Conservation (phyloP, 2,888 invertebrate genomes). For the Gari tellinella region DNA sequence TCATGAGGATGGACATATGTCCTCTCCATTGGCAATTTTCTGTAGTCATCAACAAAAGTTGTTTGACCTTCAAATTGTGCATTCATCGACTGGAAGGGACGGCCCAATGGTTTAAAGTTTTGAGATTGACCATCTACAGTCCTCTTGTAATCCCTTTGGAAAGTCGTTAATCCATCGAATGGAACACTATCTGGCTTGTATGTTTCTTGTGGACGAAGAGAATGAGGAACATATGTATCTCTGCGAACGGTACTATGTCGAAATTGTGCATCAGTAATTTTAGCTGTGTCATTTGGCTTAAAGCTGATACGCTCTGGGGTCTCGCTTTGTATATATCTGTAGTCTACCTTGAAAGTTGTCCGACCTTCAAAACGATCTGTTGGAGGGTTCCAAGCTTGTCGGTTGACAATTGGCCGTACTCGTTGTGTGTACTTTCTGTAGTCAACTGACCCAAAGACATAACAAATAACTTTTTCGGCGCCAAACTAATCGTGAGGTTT, state of each 20-base stretch:
- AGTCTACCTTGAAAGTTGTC: conserved; percentile 82
- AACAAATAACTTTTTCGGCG: neutral
- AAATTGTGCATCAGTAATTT: conserved; percentile 81
- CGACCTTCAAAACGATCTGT: conserved; percentile 80
- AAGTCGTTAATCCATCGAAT: conserved; percentile 81
- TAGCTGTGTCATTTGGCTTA: conserved; percentile 78
- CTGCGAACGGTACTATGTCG: conserved; percentile 82
- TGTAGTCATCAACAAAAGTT: conserved; percentile 81
- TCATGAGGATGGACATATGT: conserved; percentile 77
- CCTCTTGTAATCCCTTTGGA: conserved; percentile 78
- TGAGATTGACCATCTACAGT: conserved; percentile 66
- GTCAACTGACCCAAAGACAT: conserved; percentile 71
- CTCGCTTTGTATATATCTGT: conserved; percentile 72
- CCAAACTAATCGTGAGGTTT: too few species aligned
- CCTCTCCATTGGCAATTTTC: conserved; percentile 73
- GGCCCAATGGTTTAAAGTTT: conserved; percentile 81
- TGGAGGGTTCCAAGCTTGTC: conserved; percentile 77
- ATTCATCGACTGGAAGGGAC: conserved; percentile 79
- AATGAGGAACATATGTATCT: conserved; percentile 80
- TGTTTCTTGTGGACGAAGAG: conserved; percentile 75
- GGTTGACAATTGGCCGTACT: conserved; percentile 60
- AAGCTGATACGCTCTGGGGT: conserved; percentile 74
- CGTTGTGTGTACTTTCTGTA: conserved; percentile 76
- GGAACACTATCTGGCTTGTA: conserved; percentile 77
- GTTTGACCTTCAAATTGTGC: conserved; percentile 83